Conservation (phyloP, 2,888 invertebrate genomes). For the Macropis europaea region DNA sequence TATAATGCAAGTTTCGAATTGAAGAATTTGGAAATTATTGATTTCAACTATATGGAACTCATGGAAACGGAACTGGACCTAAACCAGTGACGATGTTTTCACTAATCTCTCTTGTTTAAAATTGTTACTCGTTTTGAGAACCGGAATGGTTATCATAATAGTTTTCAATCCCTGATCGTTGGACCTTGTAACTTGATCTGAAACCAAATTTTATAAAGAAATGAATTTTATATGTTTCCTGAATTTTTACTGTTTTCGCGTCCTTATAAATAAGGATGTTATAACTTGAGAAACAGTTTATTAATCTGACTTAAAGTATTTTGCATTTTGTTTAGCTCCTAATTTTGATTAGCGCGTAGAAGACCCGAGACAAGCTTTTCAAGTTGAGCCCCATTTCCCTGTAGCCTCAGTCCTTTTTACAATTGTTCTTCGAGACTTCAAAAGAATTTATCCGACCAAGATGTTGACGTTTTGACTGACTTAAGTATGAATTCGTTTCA, state of each 20-base stretch:
- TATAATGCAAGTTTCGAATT: no score
- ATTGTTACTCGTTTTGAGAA: no score
- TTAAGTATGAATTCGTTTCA: slow-evolving; percentile 1
- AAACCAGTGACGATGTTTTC: no score
- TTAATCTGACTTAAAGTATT: neutral
- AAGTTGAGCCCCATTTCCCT: slow-evolving; percentile 26
- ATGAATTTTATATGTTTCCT: no score
- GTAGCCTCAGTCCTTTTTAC: slow-evolving; percentile 5
- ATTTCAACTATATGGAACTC: no score
- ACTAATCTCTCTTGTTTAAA: no score
- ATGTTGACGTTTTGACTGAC: slow-evolving; percentile 9
- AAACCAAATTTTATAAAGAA: no score
- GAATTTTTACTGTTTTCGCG: neutral
- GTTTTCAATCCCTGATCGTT: no score
- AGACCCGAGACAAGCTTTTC: slow-evolving; percentile 15
- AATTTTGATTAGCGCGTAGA: slow-evolving; percentile 28
- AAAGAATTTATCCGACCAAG: slow-evolving; percentile 27
- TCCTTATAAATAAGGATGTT: neutral
- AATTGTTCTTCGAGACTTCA: slow-evolving; percentile 25
- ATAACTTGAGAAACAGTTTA: neutral
- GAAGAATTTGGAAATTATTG: no score
- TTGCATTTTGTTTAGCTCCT: slow-evolving; percentile 18
- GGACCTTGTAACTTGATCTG: no score
- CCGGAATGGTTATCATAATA: no score
- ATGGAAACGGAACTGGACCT: no score